Evolutionary conservation across 2,113 vertebrate species (phyloP), one percentile per base, ranked within the genome.

Genomic region (Andinoacara biseriatus): DNA sequence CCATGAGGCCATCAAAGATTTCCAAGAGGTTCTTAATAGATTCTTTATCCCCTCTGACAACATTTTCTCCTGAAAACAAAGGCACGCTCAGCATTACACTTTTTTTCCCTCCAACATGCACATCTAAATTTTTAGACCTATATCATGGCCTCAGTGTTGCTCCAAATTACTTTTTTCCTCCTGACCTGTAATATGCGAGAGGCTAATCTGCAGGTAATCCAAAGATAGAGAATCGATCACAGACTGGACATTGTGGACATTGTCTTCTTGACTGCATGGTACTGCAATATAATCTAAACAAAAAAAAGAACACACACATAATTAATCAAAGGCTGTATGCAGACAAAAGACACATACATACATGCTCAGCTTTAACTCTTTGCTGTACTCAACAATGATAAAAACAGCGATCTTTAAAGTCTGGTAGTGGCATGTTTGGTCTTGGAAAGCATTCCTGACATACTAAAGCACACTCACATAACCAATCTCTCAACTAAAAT

Each of bases 151-250:
- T 8, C 1, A 14, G 18, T 18, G 11, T 29, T 40, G 26, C 17
- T 14, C 33, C 26, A 43, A 58, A 31, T 74, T 4, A 20, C 43
- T 31, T 20, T 62, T 80, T 31, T 78, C 40, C 75, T 15, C 93
- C 31, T 10, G 89, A 99, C 98, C 98, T 88, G 97, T 98, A 89
- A 99, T 99, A 87, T 99, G 98, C 0, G 98, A 99, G 87, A 99
- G 95, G 91, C 98, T 99, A 94, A 99, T 97, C 90, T 99, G 98
- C 83, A 99, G 96, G 87, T 98, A 99, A 95, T 99, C 98, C 95
- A 99, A 67, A 40, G 98, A 98, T 87, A 99, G 91, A 2, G 98
- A 99, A 93, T 99, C 98, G 80, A 99, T 98, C 78, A 99, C 95
- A 80, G 97, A 97, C 91, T 99, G 98, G 59, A 97, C 88, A 54